Conservation (phyloP, 2,797 vertebrate genomes). For the Hozukius guyotensis region DNA sequence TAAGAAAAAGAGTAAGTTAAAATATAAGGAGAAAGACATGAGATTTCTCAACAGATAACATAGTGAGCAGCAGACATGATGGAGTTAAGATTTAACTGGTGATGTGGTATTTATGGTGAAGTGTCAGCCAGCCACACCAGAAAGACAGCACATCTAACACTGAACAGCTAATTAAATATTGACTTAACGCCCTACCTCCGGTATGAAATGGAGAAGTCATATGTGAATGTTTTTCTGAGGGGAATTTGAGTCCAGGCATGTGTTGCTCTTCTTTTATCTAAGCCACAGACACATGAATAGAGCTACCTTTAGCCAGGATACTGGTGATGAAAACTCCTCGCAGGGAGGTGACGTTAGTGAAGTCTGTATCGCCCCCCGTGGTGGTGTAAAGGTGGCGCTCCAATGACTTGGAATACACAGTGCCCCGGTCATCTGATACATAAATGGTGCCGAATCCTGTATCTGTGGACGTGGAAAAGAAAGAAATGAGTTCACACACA, state of each 20-base stretch:
- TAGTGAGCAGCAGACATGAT: background rate
- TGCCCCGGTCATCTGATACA: slow-evolving; percentile 92
- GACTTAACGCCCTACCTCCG: slow-evolving; percentile 36
- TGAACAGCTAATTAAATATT: slow-evolving; percentile 73
- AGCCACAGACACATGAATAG: background rate
- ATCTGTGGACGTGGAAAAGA: slow-evolving; percentile 75
- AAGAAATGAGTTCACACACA: background rate
- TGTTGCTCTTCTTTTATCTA: slow-evolving; percentile 26
- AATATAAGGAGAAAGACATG: background rate
- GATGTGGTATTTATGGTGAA: slow-evolving; percentile 29
- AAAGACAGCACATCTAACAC: slow-evolving; percentile 52
- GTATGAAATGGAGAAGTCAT: slow-evolving; percentile 58
- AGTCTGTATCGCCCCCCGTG: slow-evolving; percentile 92
- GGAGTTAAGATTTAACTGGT: slow-evolving; percentile 13
- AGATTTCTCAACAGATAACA: background rate
- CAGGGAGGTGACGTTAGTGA: slow-evolving; percentile 95
- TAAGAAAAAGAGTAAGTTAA: background rate
- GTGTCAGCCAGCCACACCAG: slow-evolving; percentile 35
- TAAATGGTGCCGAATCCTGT: slow-evolving; percentile 93
- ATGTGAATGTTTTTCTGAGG: slow-evolving; percentile 26
- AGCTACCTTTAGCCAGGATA: slow-evolving; percentile 88
- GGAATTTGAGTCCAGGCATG: slow-evolving; percentile 35
- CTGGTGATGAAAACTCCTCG: slow-evolving; percentile 93
- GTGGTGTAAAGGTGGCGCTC: slow-evolving; percentile 93
- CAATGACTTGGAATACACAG: slow-evolving; percentile 94